These are phyloP conservation scores for Chionoecetes opilio DNA, from an alignment of 1,140 invertebrate genomes.

Conservation along the genomic window DNA sequence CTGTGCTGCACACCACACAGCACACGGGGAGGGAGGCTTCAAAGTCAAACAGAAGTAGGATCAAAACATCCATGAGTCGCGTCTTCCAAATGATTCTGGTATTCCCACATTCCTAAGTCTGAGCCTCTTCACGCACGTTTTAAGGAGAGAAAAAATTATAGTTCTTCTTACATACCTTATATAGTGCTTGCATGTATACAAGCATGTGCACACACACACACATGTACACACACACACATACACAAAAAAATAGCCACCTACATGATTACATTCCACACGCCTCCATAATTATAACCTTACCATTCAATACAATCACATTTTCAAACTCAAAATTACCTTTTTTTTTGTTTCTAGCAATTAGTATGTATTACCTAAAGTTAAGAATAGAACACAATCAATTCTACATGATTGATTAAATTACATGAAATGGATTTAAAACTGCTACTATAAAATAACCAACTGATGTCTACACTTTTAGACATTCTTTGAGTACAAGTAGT, in stretches of 20 bases:
- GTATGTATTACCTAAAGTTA: conserved; percentile 14
- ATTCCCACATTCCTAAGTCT: conserved; percentile 5
- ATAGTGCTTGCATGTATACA: neutral
- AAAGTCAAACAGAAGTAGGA: conserved; percentile 20
- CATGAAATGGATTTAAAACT: neutral
- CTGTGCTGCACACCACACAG: neutral
- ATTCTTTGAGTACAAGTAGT: conserved; percentile 2
- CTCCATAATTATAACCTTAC: neutral
- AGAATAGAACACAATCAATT: neutral
- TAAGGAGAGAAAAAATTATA: neutral
- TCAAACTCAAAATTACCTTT: conserved; percentile 12
- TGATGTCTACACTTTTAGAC: neutral
- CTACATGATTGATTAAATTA: conserved; percentile 7
- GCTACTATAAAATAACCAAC: neutral
- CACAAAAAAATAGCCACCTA: neutral
- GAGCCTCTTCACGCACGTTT: neutral
- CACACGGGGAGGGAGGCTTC: neutral
- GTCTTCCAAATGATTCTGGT: neutral
- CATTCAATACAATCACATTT: neutral
- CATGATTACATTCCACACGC: neutral
- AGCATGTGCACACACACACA: neutral
- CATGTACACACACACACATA: neutral
- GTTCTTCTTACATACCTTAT: conserved; percentile 16
- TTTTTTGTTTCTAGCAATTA: conserved; percentile 9
- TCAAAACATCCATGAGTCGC: neutral